phyloP scores from a whole-genome alignment of 2,797 vertebrate genomes.

The Holocentrus rufus region DNA sequence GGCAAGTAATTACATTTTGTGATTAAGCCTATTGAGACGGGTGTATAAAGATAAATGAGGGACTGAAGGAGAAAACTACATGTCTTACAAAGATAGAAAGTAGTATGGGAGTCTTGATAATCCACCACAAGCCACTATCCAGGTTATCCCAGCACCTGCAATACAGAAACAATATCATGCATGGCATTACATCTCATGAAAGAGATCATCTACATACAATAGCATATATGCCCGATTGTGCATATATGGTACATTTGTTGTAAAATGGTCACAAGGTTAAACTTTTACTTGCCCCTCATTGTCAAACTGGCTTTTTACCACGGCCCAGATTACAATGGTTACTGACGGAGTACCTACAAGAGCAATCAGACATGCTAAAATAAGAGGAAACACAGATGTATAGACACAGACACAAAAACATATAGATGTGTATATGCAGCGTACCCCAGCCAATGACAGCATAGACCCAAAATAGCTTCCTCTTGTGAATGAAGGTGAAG shows the following conservation, averaged over 20 bases:
- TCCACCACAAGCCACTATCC: conserved; percentile 62
- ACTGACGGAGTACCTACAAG: conserved; percentile 37
- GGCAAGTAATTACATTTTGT: too few species aligned
- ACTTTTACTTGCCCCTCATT: conserved; percentile 42
- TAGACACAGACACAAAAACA: background rate
- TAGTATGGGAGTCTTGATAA: conserved; percentile 63
- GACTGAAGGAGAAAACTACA: too few species aligned
- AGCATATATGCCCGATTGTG: background rate
- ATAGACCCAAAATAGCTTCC: conserved; percentile 77
- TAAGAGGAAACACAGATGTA: background rate
- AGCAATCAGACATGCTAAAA: background rate
- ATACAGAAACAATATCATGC: background rate
- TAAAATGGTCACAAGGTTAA: too few species aligned
- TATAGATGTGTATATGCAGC: background rate
- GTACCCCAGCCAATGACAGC: conserved; percentile 77
- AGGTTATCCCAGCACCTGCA: conserved; percentile 63
- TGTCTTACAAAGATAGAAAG: conserved; percentile 59
- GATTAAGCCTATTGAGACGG: too few species aligned
- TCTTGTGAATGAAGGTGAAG: conserved; percentile 72
- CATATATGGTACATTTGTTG: background rate
- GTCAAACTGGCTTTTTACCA: conserved; percentile 48
- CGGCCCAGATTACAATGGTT: conserved; percentile 36
- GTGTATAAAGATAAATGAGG: too few species aligned
- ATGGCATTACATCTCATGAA: background rate
- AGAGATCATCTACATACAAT: background rate